These are phyloP conservation scores for Popillia japonica DNA, from an alignment of 1,140 invertebrate species.

Conservation along the genomic window DNA sequence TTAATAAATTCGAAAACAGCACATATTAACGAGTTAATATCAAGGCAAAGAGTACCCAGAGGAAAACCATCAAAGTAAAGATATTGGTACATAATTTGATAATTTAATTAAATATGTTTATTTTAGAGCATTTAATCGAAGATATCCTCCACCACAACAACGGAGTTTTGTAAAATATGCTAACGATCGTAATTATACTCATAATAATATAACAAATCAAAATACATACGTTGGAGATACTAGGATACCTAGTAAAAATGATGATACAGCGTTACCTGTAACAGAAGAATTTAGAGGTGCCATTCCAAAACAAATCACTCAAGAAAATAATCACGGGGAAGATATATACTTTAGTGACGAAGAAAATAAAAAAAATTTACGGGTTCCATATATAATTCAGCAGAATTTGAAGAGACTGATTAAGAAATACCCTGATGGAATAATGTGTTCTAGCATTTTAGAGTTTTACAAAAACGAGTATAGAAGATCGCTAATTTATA, in stretches of 20 bases:
- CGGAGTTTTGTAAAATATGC: too few species aligned
- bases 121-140: too few species aligned
- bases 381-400: conserved; percentile 40
- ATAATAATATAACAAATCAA: too few species aligned
- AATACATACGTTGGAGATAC: too few species aligned
- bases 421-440: conserved; percentile 34
- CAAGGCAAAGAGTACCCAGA: neutral
- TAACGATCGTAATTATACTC: too few species aligned
- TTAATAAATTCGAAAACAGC: neutral
- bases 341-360: conserved; percentile 30
- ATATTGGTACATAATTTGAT: too few species aligned
- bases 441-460: conserved; percentile 43
- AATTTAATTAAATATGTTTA: too few species aligned
- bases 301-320: neutral
- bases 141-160: too few species aligned
- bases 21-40: conserved; percentile 23
- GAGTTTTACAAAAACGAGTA: conserved; percentile 41
- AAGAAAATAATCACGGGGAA: neutral
- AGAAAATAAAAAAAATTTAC: conserved; percentile 5
- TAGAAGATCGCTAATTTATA: conserved; percentile 31
- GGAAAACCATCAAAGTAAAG: neutral
- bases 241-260: too few species aligned
- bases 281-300: neutral
- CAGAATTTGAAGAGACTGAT: conserved; percentile 43
- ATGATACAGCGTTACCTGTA: too few species aligned